Evolutionary conservation across 2,888 invertebrate species (phyloP), one percentile per base, ranked within the genome.

Genomic region (Ypsolopha scabrella): DNA sequence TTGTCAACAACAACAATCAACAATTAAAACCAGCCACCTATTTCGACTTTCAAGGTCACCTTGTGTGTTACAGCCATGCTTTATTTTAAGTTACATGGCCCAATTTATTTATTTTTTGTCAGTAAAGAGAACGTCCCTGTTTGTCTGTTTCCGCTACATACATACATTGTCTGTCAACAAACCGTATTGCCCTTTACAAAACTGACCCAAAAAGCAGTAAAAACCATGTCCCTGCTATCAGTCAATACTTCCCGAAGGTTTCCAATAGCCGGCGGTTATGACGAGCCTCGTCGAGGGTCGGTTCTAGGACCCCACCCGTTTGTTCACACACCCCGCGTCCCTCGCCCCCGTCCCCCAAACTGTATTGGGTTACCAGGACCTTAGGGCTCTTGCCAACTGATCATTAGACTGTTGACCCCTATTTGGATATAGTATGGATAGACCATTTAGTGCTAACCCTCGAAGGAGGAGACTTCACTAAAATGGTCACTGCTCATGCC

Each of bases 291-390:
- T 24, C 44, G 44, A 63, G 64, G 61, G 66, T 57, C 52, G 60
- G 51, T 57, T 44, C 45, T 37, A 55, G 58, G 62, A 60, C 67
- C 68, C 71, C 71, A 68, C 68, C 70, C 71, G 70, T 60, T 61
- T 68, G 70, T 75, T 78, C 77, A 67, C 75, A 76, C 72, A 71
- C 61, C 68, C 63, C 71, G 36, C 72, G 70, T 63, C 66, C 60
- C 57, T 58, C 58, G 59, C 60, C 61, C 61, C 63, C 58, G n/a
- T n/a, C 57, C 57, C 58, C 60, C 56, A 49, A 49, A 48, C 50
- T 43, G 49, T 82, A 83, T 82, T 85, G 70, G 81, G 83, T 83
- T 85, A 85, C 79, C 72, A 76, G 80, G 73, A 68, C 76, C 69
- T 64, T 43, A 38, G 46, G 41, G 41, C 6, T 41, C 24, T 46